Evolutionary conservation across 1,140 invertebrate species (phyloP), one percentile per base, ranked within the genome.

Genomic region (Pseudomyrmex flavicornis): DNA sequence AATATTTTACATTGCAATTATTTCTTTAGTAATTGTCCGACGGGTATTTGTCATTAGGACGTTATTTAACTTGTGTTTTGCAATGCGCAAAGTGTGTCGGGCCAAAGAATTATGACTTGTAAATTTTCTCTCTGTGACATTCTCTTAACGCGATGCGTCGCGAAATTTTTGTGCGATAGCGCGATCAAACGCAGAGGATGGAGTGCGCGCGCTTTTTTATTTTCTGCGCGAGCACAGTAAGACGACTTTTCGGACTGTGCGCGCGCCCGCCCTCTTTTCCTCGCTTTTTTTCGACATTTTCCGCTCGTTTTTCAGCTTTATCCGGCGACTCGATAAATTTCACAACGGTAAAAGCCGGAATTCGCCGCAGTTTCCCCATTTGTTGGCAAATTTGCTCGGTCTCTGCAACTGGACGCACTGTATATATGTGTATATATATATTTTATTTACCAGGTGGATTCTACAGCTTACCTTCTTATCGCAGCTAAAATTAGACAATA

Each of bases 281-380:
- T 3, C 22, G 35, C 54, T 50, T 80, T 80, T 58, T 79, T 79
- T 79, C 46, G n/a, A 17, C 22, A 61, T 62, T 82, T 72, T 62
- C 58, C 26, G 79, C 69, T 17, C 66, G 79, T 74, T 82, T 82
- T 82, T 73, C 69, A 82, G 48, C 48, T 73, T 73, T 72, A 82
- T 82, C 69, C 69, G 68, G 26, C 48, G 72, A 82, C 46, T 73
- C 79, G 79, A 82, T 82, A 82, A 73, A 82, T 82, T 82, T 72
- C 50, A 54, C 68, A 72, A 73, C 56, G 69, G 69, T 74, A 82
- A 82, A 82, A 73, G 79, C 79, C 59, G 69, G 68, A 82, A 82
- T 82, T 63, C 56, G 48, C 48, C 59, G 48, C 56, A 82, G 79
- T 82, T 82, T 82, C n/a, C 58, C 66, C 50, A 74, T 82, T 82